Percentiles rank a stretch among this genome's conserved stretches.
Conservation (phyloP, 2,113 vertebrate species). For the Urocitellus parryii region DNA sequence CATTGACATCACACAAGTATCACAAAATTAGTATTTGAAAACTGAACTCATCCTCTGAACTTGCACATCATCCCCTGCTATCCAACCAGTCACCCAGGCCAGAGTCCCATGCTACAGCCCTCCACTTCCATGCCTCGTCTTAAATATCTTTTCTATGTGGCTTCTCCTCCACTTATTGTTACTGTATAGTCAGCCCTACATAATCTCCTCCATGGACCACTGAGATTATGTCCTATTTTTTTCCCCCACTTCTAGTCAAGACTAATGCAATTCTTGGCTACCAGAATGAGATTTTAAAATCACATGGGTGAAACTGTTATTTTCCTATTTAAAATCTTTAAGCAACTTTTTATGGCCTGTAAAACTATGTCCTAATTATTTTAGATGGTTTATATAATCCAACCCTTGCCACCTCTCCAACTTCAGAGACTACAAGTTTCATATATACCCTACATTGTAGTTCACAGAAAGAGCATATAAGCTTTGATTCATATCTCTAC, state of each 20-base stretch:
- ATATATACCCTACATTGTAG: background rate
- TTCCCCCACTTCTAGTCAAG: background rate
- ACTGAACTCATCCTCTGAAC: background rate
- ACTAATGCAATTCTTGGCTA: background rate
- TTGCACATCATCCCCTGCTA: background rate
- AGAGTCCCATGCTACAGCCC: background rate
- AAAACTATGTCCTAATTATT: background rate
- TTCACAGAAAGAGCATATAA: background rate
- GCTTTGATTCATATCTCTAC: background rate
- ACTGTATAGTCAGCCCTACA: background rate
- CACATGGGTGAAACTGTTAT: background rate
- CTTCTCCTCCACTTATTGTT: background rate
- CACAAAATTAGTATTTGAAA: conserved; percentile 21
- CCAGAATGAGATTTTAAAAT: background rate
- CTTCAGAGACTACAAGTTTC: background rate
- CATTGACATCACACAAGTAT: background rate
- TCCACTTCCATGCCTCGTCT: background rate
- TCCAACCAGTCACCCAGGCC: background rate
- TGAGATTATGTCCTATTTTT: background rate
- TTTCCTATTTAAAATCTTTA: background rate
- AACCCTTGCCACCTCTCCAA: background rate
- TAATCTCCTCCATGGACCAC: background rate
- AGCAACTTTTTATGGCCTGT: background rate
- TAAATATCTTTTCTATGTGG: background rate
- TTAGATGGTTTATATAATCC: background rate